These are phyloP conservation scores for Aplysina aerophoba DNA, from an alignment of 37 sponge, comb jelly and placozoan genomes.

Conservation along the genomic window DNA sequence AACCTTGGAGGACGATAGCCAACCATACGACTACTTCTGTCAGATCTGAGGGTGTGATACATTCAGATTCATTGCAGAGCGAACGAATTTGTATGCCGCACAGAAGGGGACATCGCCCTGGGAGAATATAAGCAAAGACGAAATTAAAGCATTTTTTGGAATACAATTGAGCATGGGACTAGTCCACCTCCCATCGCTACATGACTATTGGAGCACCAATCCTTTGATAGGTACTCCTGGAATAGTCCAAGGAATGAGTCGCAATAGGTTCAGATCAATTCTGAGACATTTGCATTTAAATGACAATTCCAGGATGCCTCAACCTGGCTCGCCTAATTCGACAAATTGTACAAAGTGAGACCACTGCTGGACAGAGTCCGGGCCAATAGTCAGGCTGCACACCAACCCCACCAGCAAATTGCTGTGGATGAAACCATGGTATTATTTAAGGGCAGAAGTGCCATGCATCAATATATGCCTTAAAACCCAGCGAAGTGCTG, in stretches of 20 bases:
- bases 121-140: neutral
- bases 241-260: neutral
- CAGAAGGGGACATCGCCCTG: conserved; percentile 8
- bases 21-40: neutral
- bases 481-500: neutral
- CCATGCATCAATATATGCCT: conserved; percentile 1
- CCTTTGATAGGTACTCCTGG: neutral
- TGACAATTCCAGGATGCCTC: conserved; percentile 13
- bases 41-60: neutral
- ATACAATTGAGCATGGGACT: conserved; percentile 7
- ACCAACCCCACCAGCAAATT: neutral
- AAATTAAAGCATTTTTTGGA: conserved; percentile 18
- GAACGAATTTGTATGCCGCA: neutral
- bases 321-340: neutral
- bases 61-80: neutral
- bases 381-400: neutral
- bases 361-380: neutral
- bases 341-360: conserved; percentile 1
- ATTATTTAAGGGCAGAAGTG: neutral
- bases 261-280: neutral
- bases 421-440: neutral
- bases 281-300: neutral
- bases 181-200: neutral
- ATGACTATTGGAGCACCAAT: conserved; percentile 15
- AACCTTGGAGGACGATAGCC: neutral